These are phyloP conservation scores for Nezara viridula DNA, from an alignment of 2,888 invertebrate genomes.

Conservation along the genomic window DNA sequence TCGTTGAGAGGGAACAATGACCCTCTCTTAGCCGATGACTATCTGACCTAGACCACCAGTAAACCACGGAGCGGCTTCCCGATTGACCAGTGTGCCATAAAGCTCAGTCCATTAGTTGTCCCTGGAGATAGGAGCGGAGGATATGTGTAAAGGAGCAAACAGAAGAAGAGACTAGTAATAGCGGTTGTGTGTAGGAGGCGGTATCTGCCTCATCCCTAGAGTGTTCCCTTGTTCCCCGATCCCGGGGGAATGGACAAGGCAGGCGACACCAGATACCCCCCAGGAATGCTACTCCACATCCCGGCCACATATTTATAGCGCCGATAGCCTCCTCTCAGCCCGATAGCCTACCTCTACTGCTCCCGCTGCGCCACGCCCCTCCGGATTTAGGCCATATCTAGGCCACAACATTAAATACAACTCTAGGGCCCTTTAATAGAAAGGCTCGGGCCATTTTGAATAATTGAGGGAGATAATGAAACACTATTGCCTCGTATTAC, in stretches of 20 bases:
- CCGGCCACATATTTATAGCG: conserved; percentile 19
- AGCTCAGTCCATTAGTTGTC: conserved; percentile 33
- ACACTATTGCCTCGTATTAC: background rate
- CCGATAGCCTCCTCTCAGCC: background rate
- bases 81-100: conserved; percentile 21
- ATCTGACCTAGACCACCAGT: background rate
- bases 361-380: background rate
- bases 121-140: background rate
- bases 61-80: conserved; percentile 8
- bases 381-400: background rate
- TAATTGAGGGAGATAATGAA: background rate
- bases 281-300: conserved; percentile 44
- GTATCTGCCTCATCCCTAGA: conserved; percentile 26
- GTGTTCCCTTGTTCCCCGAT: conserved; percentile 40
- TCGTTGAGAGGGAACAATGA: background rate
- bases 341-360: background rate
- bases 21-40: background rate
- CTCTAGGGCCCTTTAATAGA: background rate
- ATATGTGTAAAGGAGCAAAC: conserved; percentile 27
- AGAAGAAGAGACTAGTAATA: conserved; percentile 32
- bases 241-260: background rate
- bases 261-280: conserved; percentile 30
- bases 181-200: conserved; percentile 48
- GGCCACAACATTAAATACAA: background rate
- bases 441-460: background rate